phyloP scores from a whole-genome alignment of 2,797 vertebrate genomes.

The Pteropus rufus region DNA sequence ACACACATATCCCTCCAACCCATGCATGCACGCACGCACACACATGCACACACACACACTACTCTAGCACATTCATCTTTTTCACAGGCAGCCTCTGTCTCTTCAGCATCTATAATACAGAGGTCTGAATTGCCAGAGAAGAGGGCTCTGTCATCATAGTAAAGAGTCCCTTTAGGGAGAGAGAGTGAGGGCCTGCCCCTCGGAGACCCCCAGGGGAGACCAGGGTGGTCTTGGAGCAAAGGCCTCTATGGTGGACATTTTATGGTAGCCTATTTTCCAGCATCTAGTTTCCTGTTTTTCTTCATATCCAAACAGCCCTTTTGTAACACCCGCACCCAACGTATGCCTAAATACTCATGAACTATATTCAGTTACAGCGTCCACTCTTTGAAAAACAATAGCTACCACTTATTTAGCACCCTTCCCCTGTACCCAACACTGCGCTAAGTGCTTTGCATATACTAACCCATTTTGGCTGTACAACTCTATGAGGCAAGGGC shows the following conservation, averaged over 20 bases:
- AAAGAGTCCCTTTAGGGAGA: not conserved
- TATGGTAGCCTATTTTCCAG: not conserved
- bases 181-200: not conserved
- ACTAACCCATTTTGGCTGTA: fast-evolving
- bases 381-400: not conserved
- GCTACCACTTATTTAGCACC: not conserved
- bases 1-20: too few relatives aligned
- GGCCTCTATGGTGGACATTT: not conserved
- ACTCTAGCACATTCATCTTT: not conserved
- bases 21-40: fast-evolving
- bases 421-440: not conserved
- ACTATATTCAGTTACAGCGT: not conserved
- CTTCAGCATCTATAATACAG: not conserved
- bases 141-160: not conserved
- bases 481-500: fast-evolving
- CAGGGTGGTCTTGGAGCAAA: not conserved
- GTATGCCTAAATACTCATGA: not conserved
- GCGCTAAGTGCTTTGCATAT: fast-evolving
- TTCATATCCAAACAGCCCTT: not conserved
- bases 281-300: not conserved
- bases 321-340: not conserved
- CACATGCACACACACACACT: not conserved
- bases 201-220: too few relatives aligned
- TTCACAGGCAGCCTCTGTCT: not conserved
- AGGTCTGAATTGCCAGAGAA: not conserved